phyloP scores from a whole-genome alignment of 1,140 invertebrate species.

The Tachypleus tridentatus region DNA sequence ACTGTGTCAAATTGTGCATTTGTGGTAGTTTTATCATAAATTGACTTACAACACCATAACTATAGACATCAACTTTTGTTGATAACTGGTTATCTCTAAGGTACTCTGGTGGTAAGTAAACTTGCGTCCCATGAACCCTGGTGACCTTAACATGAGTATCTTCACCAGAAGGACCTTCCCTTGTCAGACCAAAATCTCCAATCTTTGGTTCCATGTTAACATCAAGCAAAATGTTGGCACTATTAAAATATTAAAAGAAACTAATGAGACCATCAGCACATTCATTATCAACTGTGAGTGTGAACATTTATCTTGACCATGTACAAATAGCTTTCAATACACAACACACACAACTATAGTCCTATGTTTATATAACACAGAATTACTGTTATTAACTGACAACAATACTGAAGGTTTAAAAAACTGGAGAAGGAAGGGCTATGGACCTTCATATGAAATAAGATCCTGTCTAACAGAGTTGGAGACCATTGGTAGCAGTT shows the following conservation, averaged over 20 bases:
- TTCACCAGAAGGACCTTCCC: constrained; percentile 52
- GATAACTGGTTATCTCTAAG: constrained; percentile 53
- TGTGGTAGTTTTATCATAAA: not conserved
- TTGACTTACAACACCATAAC: constrained; percentile 67
- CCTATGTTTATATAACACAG: too few relatives aligned
- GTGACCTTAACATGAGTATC: constrained; percentile 43
- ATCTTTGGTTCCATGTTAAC: constrained; percentile 74
- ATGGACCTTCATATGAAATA: too few relatives aligned
- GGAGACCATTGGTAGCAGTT: too few relatives aligned
- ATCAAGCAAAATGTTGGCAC: constrained; percentile 90
- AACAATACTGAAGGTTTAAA: too few relatives aligned
- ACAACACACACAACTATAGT: too few relatives aligned
- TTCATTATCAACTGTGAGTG: not conserved
- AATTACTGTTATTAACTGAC: too few relatives aligned
- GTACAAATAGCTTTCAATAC: not conserved
- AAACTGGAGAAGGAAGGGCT: too few relatives aligned
- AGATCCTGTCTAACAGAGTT: too few relatives aligned
- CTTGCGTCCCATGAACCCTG: constrained; percentile 65
- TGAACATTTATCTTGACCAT: not conserved
- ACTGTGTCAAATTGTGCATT: not conserved
- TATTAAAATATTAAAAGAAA: constrained; percentile 54
- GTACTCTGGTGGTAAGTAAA: constrained; percentile 88
- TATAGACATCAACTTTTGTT: constrained; percentile 84
- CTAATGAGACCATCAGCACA: constrained; percentile 5
- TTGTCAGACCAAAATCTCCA: constrained; percentile 85